Percentiles rank a stretch among this genome's conserved stretches.
phyloP scores from a whole-genome alignment of 1,140 invertebrate genomes.

The Telenomus remus region DNA sequence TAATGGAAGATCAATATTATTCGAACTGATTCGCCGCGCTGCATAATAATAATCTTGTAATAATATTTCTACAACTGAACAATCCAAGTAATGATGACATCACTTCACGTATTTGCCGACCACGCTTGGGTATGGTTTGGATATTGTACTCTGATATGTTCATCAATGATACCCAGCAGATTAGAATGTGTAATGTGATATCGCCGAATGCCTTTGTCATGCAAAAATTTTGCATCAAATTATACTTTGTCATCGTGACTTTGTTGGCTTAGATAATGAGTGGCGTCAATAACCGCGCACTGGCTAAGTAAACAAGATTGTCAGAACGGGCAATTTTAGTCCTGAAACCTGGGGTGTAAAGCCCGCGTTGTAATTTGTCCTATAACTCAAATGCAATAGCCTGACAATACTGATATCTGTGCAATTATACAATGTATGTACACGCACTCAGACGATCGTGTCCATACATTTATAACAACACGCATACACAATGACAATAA shows the following conservation, averaged over 20 bases:
- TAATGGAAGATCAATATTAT: background rate
- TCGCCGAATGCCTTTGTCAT: background rate
- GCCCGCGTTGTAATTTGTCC: constrained; percentile 44
- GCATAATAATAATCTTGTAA: background rate
- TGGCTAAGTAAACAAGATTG: constrained; percentile 36
- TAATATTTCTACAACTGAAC: background rate
- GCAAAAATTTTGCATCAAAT: background rate
- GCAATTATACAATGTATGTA: constrained; percentile 32
- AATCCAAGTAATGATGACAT: constrained; percentile 1
- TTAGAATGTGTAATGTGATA: constrained; percentile 2
- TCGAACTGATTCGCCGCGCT: background rate
- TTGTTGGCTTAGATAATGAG: background rate
- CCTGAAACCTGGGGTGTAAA: constrained; percentile 10
- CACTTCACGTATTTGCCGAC: background rate
- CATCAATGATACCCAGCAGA: background rate
- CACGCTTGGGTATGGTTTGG: background rate
- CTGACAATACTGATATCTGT: constrained; percentile 45
- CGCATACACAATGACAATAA: constrained; percentile 24
- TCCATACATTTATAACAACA: background rate
- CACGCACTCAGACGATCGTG: background rate
- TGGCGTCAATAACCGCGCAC: constrained; percentile 6
- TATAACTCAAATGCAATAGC: constrained; percentile 50
- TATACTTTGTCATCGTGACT: constrained; percentile 8
- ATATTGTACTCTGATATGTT: constrained; percentile 1
- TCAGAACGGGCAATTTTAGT: constrained; percentile 27